Percentiles rank a stretch among this genome's conserved stretches.
phyloP scores from a whole-genome alignment of 1,140 invertebrate species.

The Pteromalus puparum region DNA sequence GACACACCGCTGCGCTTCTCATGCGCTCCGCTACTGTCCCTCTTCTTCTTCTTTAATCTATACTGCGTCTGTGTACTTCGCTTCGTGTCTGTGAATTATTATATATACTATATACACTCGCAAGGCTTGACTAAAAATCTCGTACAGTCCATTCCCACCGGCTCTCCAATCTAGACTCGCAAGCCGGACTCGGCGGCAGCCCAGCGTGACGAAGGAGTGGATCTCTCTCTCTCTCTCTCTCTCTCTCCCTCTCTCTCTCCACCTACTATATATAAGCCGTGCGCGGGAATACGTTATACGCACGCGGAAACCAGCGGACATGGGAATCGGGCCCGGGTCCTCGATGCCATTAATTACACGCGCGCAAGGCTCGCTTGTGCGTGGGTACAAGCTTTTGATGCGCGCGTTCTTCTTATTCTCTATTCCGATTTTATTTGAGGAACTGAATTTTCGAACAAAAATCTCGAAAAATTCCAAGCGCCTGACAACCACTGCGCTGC shows the following conservation, averaged over 20 bases:
- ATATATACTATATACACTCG: not conserved
- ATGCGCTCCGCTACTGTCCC: slow-evolving; percentile 41
- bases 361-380: not conserved
- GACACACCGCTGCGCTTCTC: slow-evolving; percentile 65
- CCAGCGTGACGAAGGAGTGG: slow-evolving; percentile 68
- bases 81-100: slow-evolving; percentile 60
- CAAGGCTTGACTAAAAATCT: not conserved
- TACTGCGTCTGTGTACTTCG: slow-evolving; percentile 54
- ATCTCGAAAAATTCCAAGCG: not conserved
- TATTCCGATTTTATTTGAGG: not conserved
- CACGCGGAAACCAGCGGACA: slow-evolving; percentile 63
- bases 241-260: slow-evolving; percentile 54
- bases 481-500: slow-evolving; percentile 10
- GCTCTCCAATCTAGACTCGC: not conserved
- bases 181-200: slow-evolving; percentile 53
- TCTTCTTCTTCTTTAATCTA: slow-evolving; percentile 48
- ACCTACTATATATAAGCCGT: slow-evolving; percentile 66
- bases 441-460: no score
- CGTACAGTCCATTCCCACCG: not conserved
- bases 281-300: slow-evolving; percentile 55
- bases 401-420: not conserved
- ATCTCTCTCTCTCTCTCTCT: slow-evolving; percentile 43
- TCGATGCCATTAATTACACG: slow-evolving; percentile 52
- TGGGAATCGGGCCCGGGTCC: slow-evolving; percentile 61
- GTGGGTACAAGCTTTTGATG: not conserved